Evolutionary conservation across 1,140 invertebrate genomes (phyloP).

Genomic region (Lineus longissimus): DNA sequence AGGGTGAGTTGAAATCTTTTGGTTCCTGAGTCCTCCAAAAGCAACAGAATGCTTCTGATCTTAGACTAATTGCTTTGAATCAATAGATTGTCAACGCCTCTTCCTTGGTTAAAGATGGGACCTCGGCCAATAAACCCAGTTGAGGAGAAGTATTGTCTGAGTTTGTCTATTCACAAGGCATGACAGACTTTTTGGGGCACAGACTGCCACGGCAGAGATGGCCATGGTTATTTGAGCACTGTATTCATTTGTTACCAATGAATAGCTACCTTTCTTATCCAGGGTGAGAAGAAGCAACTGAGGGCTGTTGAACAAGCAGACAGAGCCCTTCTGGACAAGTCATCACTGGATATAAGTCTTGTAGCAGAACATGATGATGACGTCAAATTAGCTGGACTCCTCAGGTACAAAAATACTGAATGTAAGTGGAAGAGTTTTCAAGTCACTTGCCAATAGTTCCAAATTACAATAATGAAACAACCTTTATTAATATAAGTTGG

Average conservation of each 20-base stretch:
- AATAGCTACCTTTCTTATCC: slow-evolving; percentile 15
- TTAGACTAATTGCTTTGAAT: background rate
- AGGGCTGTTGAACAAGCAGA: slow-evolving; percentile 67
- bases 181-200: too few species aligned
- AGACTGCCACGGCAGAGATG: too few species aligned
- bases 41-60: background rate
- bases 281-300: slow-evolving; percentile 65
- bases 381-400: slow-evolving; percentile 69
- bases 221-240: too few species aligned
- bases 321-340: slow-evolving; percentile 69
- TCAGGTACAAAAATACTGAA: slow-evolving; percentile 56
- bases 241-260: too few species aligned
- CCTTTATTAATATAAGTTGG: too few species aligned
- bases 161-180: too few species aligned
- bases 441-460: background rate
- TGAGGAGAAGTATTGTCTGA: too few species aligned
- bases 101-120: too few species aligned
- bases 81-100: too few species aligned
- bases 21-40: slow-evolving; percentile 7
- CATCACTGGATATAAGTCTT: slow-evolving; percentile 72
- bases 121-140: too few species aligned
- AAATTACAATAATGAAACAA: background rate
- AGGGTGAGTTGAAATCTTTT: slow-evolving; percentile 62
- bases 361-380: slow-evolving; percentile 77
- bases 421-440: slow-evolving; percentile 31